phyloP scores from a whole-genome alignment of 2,113 vertebrate genomes.

The Lathamus discolor region DNA sequence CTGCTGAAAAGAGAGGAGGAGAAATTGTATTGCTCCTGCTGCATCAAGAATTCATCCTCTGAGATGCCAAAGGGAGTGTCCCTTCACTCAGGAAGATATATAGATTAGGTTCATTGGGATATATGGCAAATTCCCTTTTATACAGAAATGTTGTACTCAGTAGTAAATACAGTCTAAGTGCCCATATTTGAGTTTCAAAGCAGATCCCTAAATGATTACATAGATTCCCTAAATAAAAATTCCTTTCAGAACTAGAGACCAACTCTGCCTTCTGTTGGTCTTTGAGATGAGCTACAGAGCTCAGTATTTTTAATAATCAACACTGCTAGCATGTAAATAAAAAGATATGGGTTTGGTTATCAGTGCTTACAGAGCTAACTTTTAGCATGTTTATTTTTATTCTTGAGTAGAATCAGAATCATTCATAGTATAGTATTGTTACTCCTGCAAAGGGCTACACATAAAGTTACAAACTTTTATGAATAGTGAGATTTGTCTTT shows the following conservation, averaged over 20 bases:
- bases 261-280: background rate
- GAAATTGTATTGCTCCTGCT: background rate
- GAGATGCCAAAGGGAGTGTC: background rate
- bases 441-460: background rate
- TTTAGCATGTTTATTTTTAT: background rate
- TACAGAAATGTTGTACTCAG: background rate
- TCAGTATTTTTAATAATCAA: background rate
- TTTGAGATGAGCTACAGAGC: background rate
- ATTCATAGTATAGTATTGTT: background rate
- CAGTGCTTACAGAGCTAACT: background rate
- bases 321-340: background rate
- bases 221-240: background rate
- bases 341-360: background rate
- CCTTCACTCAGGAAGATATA: background rate
- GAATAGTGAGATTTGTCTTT: background rate
- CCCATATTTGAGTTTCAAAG: background rate
- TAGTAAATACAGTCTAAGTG: background rate
- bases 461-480: background rate
- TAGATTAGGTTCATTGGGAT: background rate
- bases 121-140: background rate
- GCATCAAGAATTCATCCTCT: background rate
- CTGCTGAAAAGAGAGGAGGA: background rate
- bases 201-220: background rate
- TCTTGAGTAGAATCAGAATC: background rate
- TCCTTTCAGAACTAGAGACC: background rate